These are phyloP conservation scores for Drosophila nikananu DNA, from an alignment of 1,140 invertebrate genomes.

Conservation along the genomic window DNA sequence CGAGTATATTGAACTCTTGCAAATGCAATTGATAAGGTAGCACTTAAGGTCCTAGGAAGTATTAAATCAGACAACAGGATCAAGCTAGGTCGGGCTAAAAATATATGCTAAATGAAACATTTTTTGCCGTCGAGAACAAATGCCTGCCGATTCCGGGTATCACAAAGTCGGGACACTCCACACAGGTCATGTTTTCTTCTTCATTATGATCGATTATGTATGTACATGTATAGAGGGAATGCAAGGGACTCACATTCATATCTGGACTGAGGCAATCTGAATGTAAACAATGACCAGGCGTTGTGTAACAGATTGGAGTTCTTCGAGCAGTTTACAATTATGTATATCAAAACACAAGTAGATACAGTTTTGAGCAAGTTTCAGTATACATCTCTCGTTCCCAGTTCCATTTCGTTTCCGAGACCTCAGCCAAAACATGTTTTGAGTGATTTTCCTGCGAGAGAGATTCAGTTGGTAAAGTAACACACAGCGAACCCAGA, in stretches of 20 bases:
- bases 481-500: slow-evolving; percentile 12
- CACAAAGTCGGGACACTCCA: background rate
- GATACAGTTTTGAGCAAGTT: slow-evolving; percentile 47
- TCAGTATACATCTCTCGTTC: slow-evolving; percentile 15
- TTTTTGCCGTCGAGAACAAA: background rate
- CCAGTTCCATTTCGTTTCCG: slow-evolving; percentile 42
- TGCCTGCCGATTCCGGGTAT: slow-evolving; percentile 8
- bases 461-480: slow-evolving; percentile 8
- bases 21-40: slow-evolving; percentile 2
- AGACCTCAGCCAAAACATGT: slow-evolving; percentile 48
- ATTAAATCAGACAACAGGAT: background rate
- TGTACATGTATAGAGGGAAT: slow-evolving; percentile 1
- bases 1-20: slow-evolving; percentile 9
- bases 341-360: slow-evolving; percentile 47
- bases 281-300: slow-evolving; percentile 68
- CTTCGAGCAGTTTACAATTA: slow-evolving; percentile 43
- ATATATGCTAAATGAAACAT: background rate
- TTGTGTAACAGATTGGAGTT: slow-evolving; percentile 63
- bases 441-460: slow-evolving; percentile 39
- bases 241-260: slow-evolving; percentile 11
- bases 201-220: slow-evolving; percentile 12
- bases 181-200: background rate
- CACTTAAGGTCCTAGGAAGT: background rate
- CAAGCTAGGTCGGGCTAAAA: too few relatives aligned
- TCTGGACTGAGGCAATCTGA: slow-evolving; percentile 22